phyloP scores from a whole-genome alignment of 2,888 invertebrate species.

The Notodonta dromedarius region DNA sequence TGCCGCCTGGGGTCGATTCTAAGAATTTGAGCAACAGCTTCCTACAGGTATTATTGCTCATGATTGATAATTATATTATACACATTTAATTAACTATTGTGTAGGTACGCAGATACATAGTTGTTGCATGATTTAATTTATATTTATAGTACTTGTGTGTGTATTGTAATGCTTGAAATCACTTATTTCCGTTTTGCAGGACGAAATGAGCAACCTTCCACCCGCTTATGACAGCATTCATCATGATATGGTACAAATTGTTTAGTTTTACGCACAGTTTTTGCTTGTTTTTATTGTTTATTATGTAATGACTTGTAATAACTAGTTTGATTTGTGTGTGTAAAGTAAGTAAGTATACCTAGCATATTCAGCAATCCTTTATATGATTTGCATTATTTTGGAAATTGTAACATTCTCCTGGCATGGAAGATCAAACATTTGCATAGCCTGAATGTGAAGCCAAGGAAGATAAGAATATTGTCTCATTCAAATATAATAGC shows the following conservation, averaged over 20 bases:
- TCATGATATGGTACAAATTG: constrained; percentile 88
- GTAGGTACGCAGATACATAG: neutral
- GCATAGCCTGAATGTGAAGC: no score
- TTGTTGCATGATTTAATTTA: neutral
- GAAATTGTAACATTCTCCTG: no score
- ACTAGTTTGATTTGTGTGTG: neutral
- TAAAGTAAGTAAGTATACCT: neutral
- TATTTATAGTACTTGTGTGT: constrained; percentile 9
- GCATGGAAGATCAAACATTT: no score
- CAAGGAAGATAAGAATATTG: no score
- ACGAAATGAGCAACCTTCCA: constrained; percentile 86
- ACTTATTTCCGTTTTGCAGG: constrained; percentile 75
- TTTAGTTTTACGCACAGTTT: constrained; percentile 16
- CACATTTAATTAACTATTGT: neutral
- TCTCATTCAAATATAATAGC: no score
- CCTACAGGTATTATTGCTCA: constrained; percentile 66
- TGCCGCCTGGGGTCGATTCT: constrained; percentile 85
- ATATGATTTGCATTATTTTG: no score
- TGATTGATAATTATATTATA: no score
- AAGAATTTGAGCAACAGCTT: constrained; percentile 87
- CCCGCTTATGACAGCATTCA: constrained; percentile 89
- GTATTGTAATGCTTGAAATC: constrained; percentile 25
- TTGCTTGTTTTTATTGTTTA: neutral
- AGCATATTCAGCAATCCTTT: no score
- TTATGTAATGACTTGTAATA: no score